Evolutionary conservation across 64 coral and sea anemone genomes (phyloP), one percentile per base, ranked within the genome.

Genomic region (Pachyseris speciosa): DNA sequence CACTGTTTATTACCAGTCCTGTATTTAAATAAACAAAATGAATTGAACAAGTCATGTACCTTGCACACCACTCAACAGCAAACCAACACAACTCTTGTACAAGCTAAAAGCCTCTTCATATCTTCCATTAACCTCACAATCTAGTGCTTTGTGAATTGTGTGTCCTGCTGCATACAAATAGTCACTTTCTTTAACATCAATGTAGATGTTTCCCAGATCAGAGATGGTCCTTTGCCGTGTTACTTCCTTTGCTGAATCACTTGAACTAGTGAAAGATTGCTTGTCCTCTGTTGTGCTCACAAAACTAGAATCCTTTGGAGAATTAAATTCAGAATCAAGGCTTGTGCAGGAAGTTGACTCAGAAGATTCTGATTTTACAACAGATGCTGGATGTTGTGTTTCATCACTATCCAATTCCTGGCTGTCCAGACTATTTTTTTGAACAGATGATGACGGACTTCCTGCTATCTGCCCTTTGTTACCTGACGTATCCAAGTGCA

Each of bases 101-200:
- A 95, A 65, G 63, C 90, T 92, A 45, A 99, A 99, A 34, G 97
- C 93, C 58, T 99, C 94, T 87, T 87, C 89, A 79, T 95, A 99
- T 83, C 67, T 84, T 19, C 90, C 94, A 90, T 93, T 94, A 15
- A 95, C 93, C 78, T 99, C 97, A 61, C 85, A 95, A 13, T 95
- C 78, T 27, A 99, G 65, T 55, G 97, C 97, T 67, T 95, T 68
- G 27, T 64, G 93, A 17, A 99, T 94, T 24, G 89, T 88, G 15
- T 90, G 94, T 22, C 94, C 94, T 48, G 97, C 97, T 51, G 67
- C 87, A 85, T 93, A 85, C 69, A 99, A 75, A 75, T 99, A 99
- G 63, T 99, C 97, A 74, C 68, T 80, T 50, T 74, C 89, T 36
- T 69, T 72, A 36, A 48, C 68, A 12, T 37, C 33, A 37, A 87